Evolutionary conservation across 2,113 vertebrate species (phyloP).

Genomic region (Salvelinus alpinus): DNA sequence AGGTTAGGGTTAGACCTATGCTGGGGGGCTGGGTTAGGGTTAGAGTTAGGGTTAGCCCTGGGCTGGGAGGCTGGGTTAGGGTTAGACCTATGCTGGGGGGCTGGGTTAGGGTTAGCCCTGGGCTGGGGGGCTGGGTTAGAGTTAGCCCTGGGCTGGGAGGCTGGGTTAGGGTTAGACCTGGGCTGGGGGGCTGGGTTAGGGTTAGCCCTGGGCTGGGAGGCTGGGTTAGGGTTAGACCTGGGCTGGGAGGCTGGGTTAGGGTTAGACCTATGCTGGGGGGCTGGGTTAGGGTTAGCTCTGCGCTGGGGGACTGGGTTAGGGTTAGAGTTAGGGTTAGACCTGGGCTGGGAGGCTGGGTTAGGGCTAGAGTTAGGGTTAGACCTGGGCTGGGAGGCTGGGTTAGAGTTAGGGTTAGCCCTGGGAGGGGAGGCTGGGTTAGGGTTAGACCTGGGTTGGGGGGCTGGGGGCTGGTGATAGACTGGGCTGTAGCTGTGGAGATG

Average conservation of each 20-base stretch:
- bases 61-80: conserved; percentile 17
- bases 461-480: conserved; percentile 54
- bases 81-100: conserved; percentile 42
- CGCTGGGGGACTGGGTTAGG: conserved; percentile 52
- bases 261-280: too few relatives aligned
- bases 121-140: conserved; percentile 16
- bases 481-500: conserved; percentile 22
- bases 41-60: background rate
- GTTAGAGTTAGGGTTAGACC: conserved; percentile 51
- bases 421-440: conserved; percentile 68
- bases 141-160: conserved; percentile 43
- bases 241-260: conserved; percentile 47
- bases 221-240: conserved; percentile 49
- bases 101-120: background rate
- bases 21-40: conserved; percentile 50
- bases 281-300: background rate
- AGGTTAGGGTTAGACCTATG: conserved; percentile 57
- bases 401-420: conserved; percentile 41
- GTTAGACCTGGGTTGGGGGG: conserved; percentile 55
- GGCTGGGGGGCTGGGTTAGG: conserved; percentile 52
- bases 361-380: too few relatives aligned
- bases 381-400: conserved; percentile 21
- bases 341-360: conserved; percentile 49
- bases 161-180: conserved; percentile 34
- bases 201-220: too few relatives aligned